A percentile compares a stretch with the other conserved stretches of the same genome.
These are phyloP conservation scores for Dermochelys coriacea DNA, from an alignment of 2,797 vertebrate species.

Conservation along the genomic window DNA sequence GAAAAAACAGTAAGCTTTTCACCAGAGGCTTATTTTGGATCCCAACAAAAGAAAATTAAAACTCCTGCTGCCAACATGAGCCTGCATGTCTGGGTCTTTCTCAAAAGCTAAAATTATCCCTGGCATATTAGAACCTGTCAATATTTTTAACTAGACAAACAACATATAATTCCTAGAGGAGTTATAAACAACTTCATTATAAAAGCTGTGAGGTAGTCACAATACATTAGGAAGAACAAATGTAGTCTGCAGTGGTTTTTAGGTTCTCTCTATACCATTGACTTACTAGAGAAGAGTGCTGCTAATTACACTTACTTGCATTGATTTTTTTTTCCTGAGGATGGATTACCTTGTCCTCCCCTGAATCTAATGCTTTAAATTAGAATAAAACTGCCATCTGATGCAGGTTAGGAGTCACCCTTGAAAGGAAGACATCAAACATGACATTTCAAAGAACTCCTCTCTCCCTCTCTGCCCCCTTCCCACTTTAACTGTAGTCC, in stretches of 20 bases:
- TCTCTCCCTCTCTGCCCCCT: conserved; percentile 12
- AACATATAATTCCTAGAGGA: conserved; percentile 13
- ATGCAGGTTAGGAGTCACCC: conserved; percentile 56
- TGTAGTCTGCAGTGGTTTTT: background rate
- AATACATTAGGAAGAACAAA: conserved; percentile 28
- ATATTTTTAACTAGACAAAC: conserved; percentile 23
- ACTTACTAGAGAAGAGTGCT: conserved; percentile 58
- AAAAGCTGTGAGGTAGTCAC: conserved; percentile 41
- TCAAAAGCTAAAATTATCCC: conserved; percentile 52
- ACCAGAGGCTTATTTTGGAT: conserved; percentile 62
- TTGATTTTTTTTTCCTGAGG: conserved; percentile 71
- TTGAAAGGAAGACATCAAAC: conserved; percentile 75
- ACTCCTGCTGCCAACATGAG: conserved; percentile 36
- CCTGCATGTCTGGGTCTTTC: conserved; percentile 26
- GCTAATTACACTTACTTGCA: conserved; percentile 76
- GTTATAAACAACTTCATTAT: conserved; percentile 48
- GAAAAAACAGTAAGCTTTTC: conserved; percentile 47
- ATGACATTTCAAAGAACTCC: background rate
- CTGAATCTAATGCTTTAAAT: conserved; percentile 76
- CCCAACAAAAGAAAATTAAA: conserved; percentile 67
- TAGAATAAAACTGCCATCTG: conserved; percentile 58
- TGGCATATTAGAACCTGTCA: conserved; percentile 46
- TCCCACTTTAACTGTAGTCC: conserved; percentile 6
- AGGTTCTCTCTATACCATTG: background rate
- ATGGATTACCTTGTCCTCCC: conserved; percentile 71